These are phyloP conservation scores for Drosophila teissieri DNA, from an alignment of 1,140 invertebrate genomes.

Conservation along the genomic window DNA sequence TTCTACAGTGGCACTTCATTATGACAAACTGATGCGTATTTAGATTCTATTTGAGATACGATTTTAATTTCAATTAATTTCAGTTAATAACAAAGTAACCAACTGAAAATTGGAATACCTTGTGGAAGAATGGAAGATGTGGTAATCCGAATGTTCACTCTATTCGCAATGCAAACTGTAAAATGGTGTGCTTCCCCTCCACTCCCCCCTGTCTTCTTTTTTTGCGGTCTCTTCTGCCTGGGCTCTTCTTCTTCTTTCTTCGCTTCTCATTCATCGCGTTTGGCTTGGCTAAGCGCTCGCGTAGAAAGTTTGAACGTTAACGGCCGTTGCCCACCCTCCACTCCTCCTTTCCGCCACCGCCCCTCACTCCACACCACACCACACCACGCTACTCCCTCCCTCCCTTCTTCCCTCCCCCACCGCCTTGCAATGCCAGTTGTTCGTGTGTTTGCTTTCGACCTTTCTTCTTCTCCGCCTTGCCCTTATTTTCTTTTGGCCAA, in stretches of 20 bases:
- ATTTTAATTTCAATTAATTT: too few species aligned
- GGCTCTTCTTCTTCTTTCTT: conserved; percentile 43
- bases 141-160: neutral
- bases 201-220: neutral
- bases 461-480: conserved; percentile 67
- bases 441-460: conserved; percentile 74
- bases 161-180: conserved; percentile 58
- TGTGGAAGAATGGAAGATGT: neutral
- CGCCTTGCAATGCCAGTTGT: conserved; percentile 18
- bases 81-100: too few species aligned
- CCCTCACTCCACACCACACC: neutral
- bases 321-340: conserved; percentile 48
- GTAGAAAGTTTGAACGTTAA: conserved; percentile 78
- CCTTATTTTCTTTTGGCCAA: conserved; percentile 69
- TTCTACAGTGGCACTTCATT: conserved; percentile 10
- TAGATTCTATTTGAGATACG: too few species aligned
- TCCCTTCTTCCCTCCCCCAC: neutral
- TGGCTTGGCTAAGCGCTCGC: conserved; percentile 79
- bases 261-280: conserved; percentile 47
- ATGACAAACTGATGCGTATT: neutral
- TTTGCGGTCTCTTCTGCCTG: conserved; percentile 27
- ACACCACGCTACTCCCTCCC: too few species aligned
- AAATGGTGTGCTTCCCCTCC: conserved; percentile 43
- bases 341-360: conserved; percentile 2
- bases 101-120: too few species aligned